Base-by-base conservation (phyloP, 2,797 vertebrate genomes). In the Anolis apletophallus region DNA sequence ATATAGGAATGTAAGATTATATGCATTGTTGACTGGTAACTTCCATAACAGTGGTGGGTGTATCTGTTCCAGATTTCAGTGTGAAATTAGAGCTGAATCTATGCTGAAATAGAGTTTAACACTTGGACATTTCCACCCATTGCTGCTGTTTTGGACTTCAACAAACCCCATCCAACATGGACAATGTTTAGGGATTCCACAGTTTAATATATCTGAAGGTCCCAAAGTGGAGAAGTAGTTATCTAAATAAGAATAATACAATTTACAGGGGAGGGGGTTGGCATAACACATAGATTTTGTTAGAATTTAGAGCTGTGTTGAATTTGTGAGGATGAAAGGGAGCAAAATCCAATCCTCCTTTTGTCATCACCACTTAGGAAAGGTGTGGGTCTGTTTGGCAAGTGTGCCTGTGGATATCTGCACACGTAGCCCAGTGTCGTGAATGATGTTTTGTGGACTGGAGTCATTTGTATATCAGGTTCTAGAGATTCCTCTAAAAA, bases 1-100 rank as follows among this genome's bases (percentile, higher is more conserved):
- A 86, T 29, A 34, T 23, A 59, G 83, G 85, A 61, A 40, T 88
- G 84, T 90, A 83, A 19, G n/a, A 57, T 88, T 72, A 23, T 83
- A 64, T 71, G 40, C 14, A 83, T 59, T 80, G 34, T 10, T 9
- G 2, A 3, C 59, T 87, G 77, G 23, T 73, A 32, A 3, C 32
- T 23, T 59, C 40, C 11, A 68, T 50, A 57, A 40, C 59, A 64
- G 23, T 64, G 23, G 9, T 64, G 21, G 59, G 23, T 26, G 23
- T 26, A 64, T 64, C 59, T 26, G 21, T 61, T 64, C 59, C 23
- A 64, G 59, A 10, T 26, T 9, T 64, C 10, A 61, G 21, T 61
- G 21, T 61, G 59, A 23, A 61, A 21, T 9, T 61, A 64, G 59
- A 64, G 59, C 23, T 64, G 59, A 71, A 19, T 26, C 23, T 26